Evolutionary conservation across 2,888 invertebrate genomes (phyloP).

Genomic region (Laspeyria flexula): DNA sequence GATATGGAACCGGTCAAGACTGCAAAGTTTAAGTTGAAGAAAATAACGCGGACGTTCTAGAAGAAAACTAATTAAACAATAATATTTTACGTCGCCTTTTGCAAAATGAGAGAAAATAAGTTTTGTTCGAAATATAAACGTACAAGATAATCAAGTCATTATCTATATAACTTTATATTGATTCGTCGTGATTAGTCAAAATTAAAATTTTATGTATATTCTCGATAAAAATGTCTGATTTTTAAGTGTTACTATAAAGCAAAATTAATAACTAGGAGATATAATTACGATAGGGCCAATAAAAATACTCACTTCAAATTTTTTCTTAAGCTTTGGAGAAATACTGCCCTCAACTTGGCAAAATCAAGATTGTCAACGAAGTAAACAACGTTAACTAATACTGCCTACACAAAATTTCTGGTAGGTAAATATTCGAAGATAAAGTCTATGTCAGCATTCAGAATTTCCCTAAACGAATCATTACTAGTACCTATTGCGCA

Average conservation of each 20-base stretch:
- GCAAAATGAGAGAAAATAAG: slow-evolving; percentile 8
- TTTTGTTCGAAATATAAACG: background rate
- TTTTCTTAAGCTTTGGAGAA: too few relatives aligned
- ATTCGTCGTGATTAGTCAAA: too few relatives aligned
- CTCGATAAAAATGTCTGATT: background rate
- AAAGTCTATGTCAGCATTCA: slow-evolving; percentile 23
- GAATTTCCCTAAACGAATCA: slow-evolving; percentile 48
- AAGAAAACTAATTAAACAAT: slow-evolving; percentile 38
- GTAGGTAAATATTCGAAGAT: slow-evolving; percentile 21
- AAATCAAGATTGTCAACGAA: background rate
- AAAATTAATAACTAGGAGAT: too few relatives aligned
- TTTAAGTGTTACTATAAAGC: background rate
- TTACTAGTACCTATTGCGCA: slow-evolving; percentile 52
- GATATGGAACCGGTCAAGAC: slow-evolving; percentile 46
- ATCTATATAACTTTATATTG: background rate
- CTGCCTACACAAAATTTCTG: background rate
- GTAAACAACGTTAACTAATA: background rate
- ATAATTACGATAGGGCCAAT: too few relatives aligned
- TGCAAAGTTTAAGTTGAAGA: slow-evolving; percentile 35
- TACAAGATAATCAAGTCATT: slow-evolving; percentile 1
- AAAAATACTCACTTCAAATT: too few relatives aligned
- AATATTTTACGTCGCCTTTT: slow-evolving; percentile 16
- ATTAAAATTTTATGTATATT: background rate
- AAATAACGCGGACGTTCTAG: slow-evolving; percentile 20
- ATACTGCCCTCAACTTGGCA: too few relatives aligned